Conservation (phyloP, 2,113 vertebrate species). For the Dicentrarchus labrax region DNA sequence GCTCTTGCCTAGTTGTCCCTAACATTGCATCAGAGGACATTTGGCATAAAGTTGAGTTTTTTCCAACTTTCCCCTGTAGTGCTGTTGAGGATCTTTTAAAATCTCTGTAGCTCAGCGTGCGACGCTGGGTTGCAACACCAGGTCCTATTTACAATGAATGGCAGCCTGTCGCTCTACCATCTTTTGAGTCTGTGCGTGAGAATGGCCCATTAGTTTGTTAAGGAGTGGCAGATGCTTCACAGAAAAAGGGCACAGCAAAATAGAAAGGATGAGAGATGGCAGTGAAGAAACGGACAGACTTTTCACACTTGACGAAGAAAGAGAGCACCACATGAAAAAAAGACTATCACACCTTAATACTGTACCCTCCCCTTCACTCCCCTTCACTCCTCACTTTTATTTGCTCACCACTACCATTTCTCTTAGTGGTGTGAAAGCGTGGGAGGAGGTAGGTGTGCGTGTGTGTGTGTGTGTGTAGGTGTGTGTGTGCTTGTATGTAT, state of each 20-base stretch:
- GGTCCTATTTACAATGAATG: constrained; percentile 2
- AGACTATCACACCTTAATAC: constrained; percentile 36
- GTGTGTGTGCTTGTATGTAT: constrained; percentile 13
- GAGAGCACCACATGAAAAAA: background rate
- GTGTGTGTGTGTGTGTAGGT: background rate
- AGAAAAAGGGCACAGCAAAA: constrained; percentile 5
- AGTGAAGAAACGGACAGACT: background rate
- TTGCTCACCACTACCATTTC: constrained; percentile 16
- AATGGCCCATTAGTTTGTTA: background rate
- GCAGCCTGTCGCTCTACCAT: constrained; percentile 1
- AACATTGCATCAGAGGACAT: background rate
- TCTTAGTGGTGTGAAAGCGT: constrained; percentile 50
- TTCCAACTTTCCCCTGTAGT: background rate
- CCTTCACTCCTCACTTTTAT: constrained; percentile 26
- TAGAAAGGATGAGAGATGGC: constrained; percentile 7
- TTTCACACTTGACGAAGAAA: constrained; percentile 32
- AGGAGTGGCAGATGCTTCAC: constrained; percentile 31
- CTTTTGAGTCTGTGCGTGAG: background rate
- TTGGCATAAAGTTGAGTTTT: background rate
- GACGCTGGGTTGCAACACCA: background rate
- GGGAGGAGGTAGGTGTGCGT: constrained; percentile 18
- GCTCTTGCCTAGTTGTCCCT: background rate
- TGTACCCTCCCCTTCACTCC: background rate
- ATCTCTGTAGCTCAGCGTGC: background rate
- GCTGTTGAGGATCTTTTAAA: background rate